Percentiles rank a stretch among this genome's conserved stretches.
phyloP scores from a whole-genome alignment of 2,888 invertebrate genomes.

The Brassicogethes aeneus region DNA sequence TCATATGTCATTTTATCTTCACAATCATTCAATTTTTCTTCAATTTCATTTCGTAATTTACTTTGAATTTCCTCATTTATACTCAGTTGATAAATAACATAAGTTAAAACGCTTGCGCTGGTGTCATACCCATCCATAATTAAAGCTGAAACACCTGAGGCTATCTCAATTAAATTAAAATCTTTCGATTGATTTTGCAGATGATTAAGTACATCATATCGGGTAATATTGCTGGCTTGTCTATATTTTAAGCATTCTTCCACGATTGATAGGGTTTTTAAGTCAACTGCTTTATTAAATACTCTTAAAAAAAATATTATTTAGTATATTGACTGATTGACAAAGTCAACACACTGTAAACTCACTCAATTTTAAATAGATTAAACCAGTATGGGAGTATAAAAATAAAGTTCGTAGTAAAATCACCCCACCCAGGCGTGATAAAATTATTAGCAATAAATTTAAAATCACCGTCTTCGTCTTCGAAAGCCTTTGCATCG shows the following conservation, averaged over 20 bases:
- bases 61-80: conserved; percentile 39
- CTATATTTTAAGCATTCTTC: not conserved
- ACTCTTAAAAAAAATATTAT: not conserved
- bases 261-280: not conserved
- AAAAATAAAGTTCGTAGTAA: not conserved
- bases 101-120: conserved; percentile 42
- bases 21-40: conserved; percentile 31
- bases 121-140: conserved; percentile 46
- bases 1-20: conserved; percentile 41
- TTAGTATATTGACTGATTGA: not conserved
- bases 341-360: no score
- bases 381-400: not conserved
- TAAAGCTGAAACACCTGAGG: not conserved
- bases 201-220: not conserved
- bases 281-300: not conserved
- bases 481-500: not conserved
- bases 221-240: not conserved
- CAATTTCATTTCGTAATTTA: conserved; percentile 39
- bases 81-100: conserved; percentile 42
- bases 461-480: not conserved
- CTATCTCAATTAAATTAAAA: not conserved
- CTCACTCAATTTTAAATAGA: not conserved
- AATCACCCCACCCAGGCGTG: not conserved
- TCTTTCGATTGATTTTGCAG: not conserved
- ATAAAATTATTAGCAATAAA: not conserved